Conservation (phyloP, 2,888 invertebrate species). For the Chironomus tentans region DNA sequence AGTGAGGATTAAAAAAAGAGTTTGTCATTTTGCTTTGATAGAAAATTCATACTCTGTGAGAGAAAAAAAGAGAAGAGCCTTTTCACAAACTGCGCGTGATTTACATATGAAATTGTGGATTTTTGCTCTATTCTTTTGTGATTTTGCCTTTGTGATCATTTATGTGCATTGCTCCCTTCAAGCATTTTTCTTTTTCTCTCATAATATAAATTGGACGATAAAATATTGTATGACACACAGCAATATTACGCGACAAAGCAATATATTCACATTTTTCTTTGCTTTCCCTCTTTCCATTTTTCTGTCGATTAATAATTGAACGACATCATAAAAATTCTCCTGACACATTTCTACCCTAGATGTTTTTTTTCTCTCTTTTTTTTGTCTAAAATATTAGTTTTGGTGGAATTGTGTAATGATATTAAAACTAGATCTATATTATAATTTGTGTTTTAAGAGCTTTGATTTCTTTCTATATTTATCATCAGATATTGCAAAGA, state of each 20-base stretch:
- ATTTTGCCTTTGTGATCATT: too few species aligned
- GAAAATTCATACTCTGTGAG: background rate
- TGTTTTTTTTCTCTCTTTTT: too few species aligned
- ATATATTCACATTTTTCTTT: background rate
- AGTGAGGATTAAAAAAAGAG: background rate
- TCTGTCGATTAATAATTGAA: slow-evolving; percentile 21
- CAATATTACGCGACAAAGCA: background rate
- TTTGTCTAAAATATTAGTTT: too few species aligned
- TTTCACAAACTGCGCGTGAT: background rate
- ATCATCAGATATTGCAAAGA: too few species aligned
- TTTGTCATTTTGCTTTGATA: background rate
- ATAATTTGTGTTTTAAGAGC: too few species aligned
- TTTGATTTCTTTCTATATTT: too few species aligned
- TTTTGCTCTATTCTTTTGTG: too few species aligned
- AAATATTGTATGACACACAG: slow-evolving; percentile 1
- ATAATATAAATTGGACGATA: slow-evolving; percentile 17
- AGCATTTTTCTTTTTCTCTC: background rate
- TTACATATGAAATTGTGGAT: background rate
- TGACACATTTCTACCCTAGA: slow-evolving; percentile 7
- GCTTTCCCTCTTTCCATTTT: background rate
- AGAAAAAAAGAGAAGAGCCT: too few species aligned
- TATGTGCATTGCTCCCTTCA: background rate
- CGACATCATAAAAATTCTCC: slow-evolving; percentile 13
- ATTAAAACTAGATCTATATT: too few species aligned
- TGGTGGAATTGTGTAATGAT: too few species aligned